Evolutionary conservation across 2,888 invertebrate genomes (phyloP).

Genomic region (Phalera bucephala): DNA sequence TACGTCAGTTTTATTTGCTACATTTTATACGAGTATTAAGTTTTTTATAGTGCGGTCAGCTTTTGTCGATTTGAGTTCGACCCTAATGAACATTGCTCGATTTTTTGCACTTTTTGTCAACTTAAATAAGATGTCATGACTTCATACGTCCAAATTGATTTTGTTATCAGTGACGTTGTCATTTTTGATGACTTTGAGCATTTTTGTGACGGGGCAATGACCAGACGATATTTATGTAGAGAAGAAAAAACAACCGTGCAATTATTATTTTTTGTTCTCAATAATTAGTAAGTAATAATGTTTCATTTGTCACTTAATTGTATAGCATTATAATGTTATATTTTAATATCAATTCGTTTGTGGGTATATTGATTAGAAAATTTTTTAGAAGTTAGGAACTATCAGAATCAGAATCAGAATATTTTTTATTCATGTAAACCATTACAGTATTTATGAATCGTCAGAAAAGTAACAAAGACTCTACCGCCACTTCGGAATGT

Average conservation of each 20-base stretch:
- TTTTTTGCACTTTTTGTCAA: conserved; percentile 25
- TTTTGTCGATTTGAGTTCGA: conserved; percentile 17
- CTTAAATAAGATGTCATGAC: conserved; percentile 34
- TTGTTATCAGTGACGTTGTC: conserved; percentile 36
- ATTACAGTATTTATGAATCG: too few species aligned
- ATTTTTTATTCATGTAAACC: too few species aligned
- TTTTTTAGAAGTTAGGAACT: too few species aligned
- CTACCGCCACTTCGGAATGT: too few species aligned
- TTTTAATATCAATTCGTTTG: too few species aligned
- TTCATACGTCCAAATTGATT: conserved; percentile 31
- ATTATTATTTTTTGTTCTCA: conserved; percentile 15
- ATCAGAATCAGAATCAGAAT: too few species aligned
- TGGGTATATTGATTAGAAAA: too few species aligned
- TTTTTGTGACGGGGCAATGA: conserved; percentile 21
- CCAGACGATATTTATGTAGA: conserved; percentile 9
- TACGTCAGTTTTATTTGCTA: conserved; percentile 30
- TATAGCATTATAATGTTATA: too few species aligned
- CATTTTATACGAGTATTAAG: conserved; percentile 16
- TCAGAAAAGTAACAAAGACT: too few species aligned
- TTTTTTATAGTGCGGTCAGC: conserved; percentile 22
- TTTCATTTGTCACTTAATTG: not conserved
- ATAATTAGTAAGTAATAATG: conserved; percentile 4
- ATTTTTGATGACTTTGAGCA: conserved; percentile 26
- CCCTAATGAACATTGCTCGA: conserved; percentile 19
- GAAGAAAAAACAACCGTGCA: conserved; percentile 9